A percentile compares a stretch with the other conserved stretches of the same genome.
Evolutionary conservation across 2,113 vertebrate species (phyloP).

Genomic region (Corvus moneduloides): DNA sequence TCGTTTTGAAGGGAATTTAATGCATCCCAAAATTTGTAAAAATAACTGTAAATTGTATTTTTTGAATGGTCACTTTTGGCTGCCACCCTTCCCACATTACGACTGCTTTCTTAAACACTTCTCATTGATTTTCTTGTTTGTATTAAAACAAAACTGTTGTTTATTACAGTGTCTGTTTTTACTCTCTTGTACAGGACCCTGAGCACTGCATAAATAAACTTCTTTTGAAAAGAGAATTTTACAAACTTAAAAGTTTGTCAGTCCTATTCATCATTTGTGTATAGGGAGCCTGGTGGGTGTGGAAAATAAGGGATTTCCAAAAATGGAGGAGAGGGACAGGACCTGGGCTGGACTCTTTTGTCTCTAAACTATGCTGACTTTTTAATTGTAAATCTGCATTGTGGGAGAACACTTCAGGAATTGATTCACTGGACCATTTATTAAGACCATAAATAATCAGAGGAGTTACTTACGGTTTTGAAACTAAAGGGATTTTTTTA

Average conservation of each 20-base stretch:
- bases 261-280: background rate
- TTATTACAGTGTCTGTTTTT: conserved; percentile 43
- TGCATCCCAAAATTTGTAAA: background rate
- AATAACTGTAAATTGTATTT: background rate
- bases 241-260: background rate
- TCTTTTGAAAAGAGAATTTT: conserved; percentile 43
- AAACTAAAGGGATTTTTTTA: background rate
- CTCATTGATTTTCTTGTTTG: conserved; percentile 11
- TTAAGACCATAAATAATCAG: background rate
- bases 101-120: conserved; percentile 31
- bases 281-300: background rate
- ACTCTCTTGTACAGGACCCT: conserved; percentile 44
- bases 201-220: conserved; percentile 62
- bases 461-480: background rate
- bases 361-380: background rate
- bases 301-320: background rate
- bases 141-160: conserved; percentile 3
- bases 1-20: background rate
- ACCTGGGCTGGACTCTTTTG: background rate
- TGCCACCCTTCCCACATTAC: background rate
- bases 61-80: background rate
- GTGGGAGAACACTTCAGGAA: background rate
- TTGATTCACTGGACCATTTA: background rate
- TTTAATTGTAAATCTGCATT: background rate
- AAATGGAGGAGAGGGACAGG: background rate